These are phyloP conservation scores for Anomalospiza imberbis DNA, from an alignment of 2,797 vertebrate species.

Conservation along the genomic window DNA sequence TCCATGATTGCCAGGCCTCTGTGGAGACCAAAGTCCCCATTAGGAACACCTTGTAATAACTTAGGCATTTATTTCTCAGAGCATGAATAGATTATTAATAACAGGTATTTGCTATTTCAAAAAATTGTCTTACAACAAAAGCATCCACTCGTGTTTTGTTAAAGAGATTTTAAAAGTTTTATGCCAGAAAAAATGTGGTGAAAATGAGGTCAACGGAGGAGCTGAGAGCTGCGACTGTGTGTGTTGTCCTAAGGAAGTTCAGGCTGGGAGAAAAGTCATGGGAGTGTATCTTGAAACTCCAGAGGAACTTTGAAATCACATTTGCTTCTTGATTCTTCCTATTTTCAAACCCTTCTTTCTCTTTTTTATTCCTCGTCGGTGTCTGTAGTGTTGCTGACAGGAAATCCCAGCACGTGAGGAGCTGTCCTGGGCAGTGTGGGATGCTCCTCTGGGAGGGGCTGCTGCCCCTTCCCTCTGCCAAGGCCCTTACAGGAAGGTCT, in stretches of 20 bases:
- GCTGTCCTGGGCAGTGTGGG: neutral
- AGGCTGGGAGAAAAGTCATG: too few relatives aligned
- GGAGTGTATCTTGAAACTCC: neutral
- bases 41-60: neutral
- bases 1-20: neutral
- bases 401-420: too few relatives aligned
- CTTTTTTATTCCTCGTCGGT: accelerated
- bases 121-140: neutral
- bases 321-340: neutral
- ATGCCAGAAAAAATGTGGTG: neutral
- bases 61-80: neutral
- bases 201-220: neutral
- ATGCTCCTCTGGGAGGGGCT: neutral
- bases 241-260: neutral
- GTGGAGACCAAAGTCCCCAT: neutral
- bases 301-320: neutral
- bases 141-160: neutral
- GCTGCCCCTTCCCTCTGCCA: neutral
- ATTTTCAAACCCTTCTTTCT: neutral
- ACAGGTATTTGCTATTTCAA: neutral
- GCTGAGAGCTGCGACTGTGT: neutral
- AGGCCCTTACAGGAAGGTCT: neutral
- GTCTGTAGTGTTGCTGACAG: neutral
- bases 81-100: neutral
- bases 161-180: neutral